Evolutionary conservation across 2,797 vertebrate genomes (phyloP).

Genomic region (Neostethus bicornis): DNA sequence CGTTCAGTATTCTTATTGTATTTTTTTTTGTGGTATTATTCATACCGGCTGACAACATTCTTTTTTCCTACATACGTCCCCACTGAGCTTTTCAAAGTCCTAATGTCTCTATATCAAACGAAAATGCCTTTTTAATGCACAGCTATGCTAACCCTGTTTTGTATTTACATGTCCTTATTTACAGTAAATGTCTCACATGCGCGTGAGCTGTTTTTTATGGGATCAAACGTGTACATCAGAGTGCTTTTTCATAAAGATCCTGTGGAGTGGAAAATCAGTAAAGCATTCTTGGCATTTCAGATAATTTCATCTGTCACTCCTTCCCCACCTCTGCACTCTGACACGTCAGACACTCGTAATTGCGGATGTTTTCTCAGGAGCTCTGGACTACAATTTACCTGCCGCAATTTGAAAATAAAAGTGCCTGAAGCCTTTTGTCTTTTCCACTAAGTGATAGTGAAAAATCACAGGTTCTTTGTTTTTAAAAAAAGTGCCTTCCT

Average conservation of each 20-base stretch:
- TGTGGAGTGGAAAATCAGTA: not conserved
- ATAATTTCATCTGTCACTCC: conserved; percentile 27
- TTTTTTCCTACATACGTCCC: not conserved
- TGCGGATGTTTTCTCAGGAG: conserved; percentile 16
- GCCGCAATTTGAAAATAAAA: conserved; percentile 52
- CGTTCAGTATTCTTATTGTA: too few species aligned
- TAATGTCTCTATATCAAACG: not conserved
- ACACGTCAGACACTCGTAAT: conserved; percentile 43
- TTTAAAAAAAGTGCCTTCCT: conserved; percentile 47
- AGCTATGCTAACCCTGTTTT: not conserved
- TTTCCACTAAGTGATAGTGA: conserved; percentile 50
- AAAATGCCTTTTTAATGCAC: too few species aligned
- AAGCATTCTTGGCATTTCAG: conserved; percentile 6
- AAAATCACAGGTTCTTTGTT: conserved; percentile 57
- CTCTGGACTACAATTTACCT: conserved; percentile 52
- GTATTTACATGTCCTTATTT: not conserved
- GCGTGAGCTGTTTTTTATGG: not conserved
- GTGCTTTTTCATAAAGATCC: not conserved
- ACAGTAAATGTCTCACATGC: not conserved
- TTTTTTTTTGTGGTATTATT: too few species aligned
- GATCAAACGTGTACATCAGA: conserved; percentile 5
- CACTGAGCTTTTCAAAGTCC: not conserved
- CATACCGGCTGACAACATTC: not conserved
- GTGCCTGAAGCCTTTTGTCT: conserved; percentile 62
- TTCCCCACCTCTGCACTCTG: not conserved